Evolutionary conservation across 2,888 invertebrate species (phyloP).

Genomic region (Pollenia amentaria): DNA sequence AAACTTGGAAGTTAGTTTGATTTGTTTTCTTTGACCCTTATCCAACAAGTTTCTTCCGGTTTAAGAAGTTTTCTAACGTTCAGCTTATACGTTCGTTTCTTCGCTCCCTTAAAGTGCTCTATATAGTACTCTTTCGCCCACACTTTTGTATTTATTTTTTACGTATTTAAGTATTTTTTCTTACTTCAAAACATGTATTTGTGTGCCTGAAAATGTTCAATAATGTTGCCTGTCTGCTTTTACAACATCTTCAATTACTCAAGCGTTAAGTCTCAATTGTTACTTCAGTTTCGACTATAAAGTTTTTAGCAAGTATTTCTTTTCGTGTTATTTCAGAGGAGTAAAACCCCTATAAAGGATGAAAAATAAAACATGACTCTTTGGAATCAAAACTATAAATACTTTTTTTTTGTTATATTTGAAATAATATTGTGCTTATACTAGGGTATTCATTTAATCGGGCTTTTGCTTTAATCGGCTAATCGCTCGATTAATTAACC

Average conservation of each 20-base stretch:
- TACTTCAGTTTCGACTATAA: conserved; percentile 31
- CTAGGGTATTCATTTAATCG: no score
- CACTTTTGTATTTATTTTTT: conserved; percentile 3
- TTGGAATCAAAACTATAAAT: background rate
- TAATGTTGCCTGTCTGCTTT: conserved; percentile 61
- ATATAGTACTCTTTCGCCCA: background rate
- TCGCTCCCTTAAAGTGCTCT: background rate
- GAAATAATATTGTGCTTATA: no score
- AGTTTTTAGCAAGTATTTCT: conserved; percentile 13
- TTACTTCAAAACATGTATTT: background rate
- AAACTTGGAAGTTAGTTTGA: conserved; percentile 59
- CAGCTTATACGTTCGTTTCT: background rate
- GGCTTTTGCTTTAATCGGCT: no score
- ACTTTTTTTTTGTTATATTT: background rate
- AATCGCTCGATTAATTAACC: no score
- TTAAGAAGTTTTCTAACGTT: conserved; percentile 7
- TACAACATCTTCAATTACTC: conserved; percentile 71
- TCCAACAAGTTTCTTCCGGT: conserved; percentile 60
- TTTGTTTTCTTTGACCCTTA: conserved; percentile 63
- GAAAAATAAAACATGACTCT: background rate
- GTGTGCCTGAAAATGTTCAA: conserved; percentile 16
- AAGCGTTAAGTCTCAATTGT: conserved; percentile 73
- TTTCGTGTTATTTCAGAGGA: background rate
- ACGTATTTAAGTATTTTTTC: background rate
- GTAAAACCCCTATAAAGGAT: no score